These are phyloP conservation scores for Eubasilissa splendida DNA, from an alignment of 2,888 invertebrate genomes.

Conservation along the genomic window DNA sequence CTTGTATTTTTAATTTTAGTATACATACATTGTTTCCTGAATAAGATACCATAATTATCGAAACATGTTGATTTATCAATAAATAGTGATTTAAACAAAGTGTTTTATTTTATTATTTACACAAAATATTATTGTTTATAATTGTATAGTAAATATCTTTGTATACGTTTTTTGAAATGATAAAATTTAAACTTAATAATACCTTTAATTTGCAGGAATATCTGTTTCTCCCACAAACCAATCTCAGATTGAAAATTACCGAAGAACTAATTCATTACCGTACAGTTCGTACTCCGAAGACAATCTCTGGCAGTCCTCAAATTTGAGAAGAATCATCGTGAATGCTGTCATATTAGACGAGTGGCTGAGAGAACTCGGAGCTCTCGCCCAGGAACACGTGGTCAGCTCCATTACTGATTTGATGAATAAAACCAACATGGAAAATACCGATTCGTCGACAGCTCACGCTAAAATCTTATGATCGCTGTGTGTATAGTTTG, in stretches of 20 bases:
- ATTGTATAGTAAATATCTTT: too few species aligned
- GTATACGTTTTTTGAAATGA: not conserved
- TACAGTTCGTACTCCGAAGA: slow-evolving; percentile 65
- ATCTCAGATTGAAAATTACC: slow-evolving; percentile 42
- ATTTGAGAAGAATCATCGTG: slow-evolving; percentile 66
- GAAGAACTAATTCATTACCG: slow-evolving; percentile 9
- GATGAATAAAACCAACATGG: slow-evolving; percentile 42
- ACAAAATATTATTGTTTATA: too few species aligned
- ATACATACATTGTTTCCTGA: too few species aligned
- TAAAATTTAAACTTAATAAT: not conserved
- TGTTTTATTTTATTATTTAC: too few species aligned
- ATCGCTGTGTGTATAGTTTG: slow-evolving; percentile 39
- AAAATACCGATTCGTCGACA: slow-evolving; percentile 33
- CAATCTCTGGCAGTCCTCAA: slow-evolving; percentile 69
- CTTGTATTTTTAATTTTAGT: too few species aligned
- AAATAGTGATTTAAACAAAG: too few species aligned
- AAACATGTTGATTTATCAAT: too few species aligned
- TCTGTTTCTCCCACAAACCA: slow-evolving; percentile 44
- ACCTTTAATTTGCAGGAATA: slow-evolving; percentile 44
- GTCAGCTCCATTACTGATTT: slow-evolving; percentile 73
- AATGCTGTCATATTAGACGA: slow-evolving; percentile 92
- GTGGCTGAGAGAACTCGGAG: slow-evolving; percentile 95
- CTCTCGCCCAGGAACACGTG: slow-evolving; percentile 94
- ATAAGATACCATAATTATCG: too few species aligned
- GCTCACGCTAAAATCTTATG: slow-evolving; percentile 57